Percentiles rank a stretch among this genome's conserved stretches.
Conservation (phyloP, 2,888 invertebrate species). For the Diarsia brunnea region DNA sequence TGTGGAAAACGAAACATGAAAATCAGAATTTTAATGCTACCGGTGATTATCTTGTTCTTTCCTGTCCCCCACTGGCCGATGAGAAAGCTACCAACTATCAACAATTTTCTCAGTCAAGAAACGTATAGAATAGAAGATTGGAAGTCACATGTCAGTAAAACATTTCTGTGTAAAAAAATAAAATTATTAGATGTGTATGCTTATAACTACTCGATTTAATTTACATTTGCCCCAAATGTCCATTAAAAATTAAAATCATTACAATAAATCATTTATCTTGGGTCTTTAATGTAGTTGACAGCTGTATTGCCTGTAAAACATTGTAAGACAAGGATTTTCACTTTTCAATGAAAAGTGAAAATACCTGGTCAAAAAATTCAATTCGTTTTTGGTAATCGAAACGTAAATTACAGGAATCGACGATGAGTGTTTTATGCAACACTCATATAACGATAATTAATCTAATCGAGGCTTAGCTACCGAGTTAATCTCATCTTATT, state of each 20-base stretch:
- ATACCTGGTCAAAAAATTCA: background rate
- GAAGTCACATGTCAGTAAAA: no score
- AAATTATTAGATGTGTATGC: no score
- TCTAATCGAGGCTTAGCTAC: conserved; percentile 24
- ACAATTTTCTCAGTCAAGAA: no score
- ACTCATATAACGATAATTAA: conserved; percentile 1
- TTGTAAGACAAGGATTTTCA: background rate
- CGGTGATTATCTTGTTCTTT: background rate
- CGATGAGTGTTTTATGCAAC: background rate
- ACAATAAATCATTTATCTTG: no score
- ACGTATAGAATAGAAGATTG: no score
- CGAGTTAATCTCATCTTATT: conserved; percentile 7
- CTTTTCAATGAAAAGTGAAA: background rate
- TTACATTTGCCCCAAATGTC: no score
- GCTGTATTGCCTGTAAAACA: no score
- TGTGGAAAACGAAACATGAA: conserved; percentile 4
- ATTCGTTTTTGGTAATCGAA: background rate
- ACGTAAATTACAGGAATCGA: background rate
- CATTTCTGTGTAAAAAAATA: no score
- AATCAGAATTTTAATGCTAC: background rate
- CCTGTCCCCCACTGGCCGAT: background rate
- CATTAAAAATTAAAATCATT: no score
- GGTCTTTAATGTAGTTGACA: no score
- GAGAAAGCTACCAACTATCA: background rate
- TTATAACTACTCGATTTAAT: no score